Conservation (phyloP, 2,888 invertebrate species). For the Ischnura elegans region DNA sequence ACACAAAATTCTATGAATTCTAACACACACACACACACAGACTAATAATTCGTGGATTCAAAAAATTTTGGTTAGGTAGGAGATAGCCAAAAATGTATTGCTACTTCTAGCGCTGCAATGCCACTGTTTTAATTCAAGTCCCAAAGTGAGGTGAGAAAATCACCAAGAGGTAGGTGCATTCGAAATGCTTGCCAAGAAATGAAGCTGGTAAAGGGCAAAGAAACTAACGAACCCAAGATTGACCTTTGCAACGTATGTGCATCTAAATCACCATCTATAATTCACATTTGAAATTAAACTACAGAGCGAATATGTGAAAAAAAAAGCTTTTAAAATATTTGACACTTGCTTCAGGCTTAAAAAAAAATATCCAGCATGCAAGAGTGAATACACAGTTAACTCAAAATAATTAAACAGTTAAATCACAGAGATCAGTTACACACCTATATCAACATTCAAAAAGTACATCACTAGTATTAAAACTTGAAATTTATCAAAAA, state of each 20-base stretch:
- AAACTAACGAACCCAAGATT: neutral
- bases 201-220: neutral
- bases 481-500: neutral
- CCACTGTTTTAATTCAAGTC: constrained; percentile 21
- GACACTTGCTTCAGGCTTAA: constrained; percentile 51
- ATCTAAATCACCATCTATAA: neutral
- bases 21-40: neutral
- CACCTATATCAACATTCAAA: neutral
- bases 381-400: constrained; percentile 69
- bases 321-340: neutral
- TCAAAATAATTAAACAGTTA: constrained; percentile 51
- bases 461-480: neutral
- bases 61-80: neutral
- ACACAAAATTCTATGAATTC: neutral
- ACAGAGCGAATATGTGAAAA: neutral
- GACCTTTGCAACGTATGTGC: neutral
- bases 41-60: neutral
- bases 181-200: neutral
- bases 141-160: neutral
- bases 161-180: neutral
- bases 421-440: neutral
- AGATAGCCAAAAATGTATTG: neutral
- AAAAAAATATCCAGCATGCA: constrained; percentile 14
- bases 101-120: neutral
- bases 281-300: neutral